Base-by-base conservation (phyloP, 2,888 invertebrate species). In the Trisateles emortualis region DNA sequence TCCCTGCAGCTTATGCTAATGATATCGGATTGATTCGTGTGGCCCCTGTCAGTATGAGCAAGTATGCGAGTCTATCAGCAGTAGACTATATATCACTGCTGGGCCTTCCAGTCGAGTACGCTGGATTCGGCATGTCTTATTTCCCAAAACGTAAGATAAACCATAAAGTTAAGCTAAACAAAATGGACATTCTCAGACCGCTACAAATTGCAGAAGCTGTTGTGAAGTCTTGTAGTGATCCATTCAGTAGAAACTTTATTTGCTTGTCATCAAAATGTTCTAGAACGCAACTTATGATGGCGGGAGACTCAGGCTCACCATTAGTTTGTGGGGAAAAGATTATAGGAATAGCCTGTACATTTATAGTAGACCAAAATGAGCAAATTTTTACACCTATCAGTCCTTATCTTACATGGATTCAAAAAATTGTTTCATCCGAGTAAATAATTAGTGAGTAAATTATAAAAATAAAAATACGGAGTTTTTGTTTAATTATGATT, bases 381-480 rank as follows among this genome's bases (percentile, higher is more conserved):
- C 33, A 33, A 14, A 33, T 33, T 36, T 36, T 36, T 17, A 36
- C 36, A 17, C 17, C 36, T 9, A 16, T 19, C n/a, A 36, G 36
- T 3, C 16, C 36, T 0, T 36, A 36, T 19, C 19, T 36, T 3
- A 9, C 36, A 4, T 36, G 36, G 36, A 36, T 36, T 10, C 36
- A 17, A 10, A 10, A 17, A 36, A 4, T 36, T 10, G 16, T 17
- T 8, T 4, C 14, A 33, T 14, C 33, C 9, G 9, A 26, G 5
- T n/a, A n/a, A n/a, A n/a, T n/a, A n/a, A n/a, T n/a, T 22, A 2
- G 22, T 26, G 26, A 26, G 26, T 26, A 26, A 26, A 26, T 26
- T 3, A 6, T 6, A 26, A 6, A 26, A 26, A 26, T 8, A 26
- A 26, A 26, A 26, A 8, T 1, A 26, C 3, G 5, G 2, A 22